Evolutionary conservation across 2,888 invertebrate genomes (phyloP).

Genomic region (Leptura quadrifasciata): DNA sequence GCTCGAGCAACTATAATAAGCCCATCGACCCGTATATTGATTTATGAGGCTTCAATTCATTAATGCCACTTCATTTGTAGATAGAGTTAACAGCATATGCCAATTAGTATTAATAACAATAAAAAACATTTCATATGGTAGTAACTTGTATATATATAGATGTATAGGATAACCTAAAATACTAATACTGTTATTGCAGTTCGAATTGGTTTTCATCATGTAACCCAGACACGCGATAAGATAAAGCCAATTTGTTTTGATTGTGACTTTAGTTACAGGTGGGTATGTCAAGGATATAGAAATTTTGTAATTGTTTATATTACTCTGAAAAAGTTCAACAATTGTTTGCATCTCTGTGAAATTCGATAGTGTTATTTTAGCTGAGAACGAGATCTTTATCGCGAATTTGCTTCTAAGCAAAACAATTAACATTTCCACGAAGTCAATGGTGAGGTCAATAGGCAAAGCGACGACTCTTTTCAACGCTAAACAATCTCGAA

Average conservation of each 20-base stretch:
- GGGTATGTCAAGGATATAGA: background rate
- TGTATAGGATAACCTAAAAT: background rate
- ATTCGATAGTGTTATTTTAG: no score
- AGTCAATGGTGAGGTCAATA: conserved; percentile 31
- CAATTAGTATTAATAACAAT: background rate
- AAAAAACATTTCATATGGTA: background rate
- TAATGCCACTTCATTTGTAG: background rate
- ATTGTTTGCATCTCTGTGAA: background rate
- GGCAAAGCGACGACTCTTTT: conserved; percentile 7
- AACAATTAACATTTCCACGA: conserved; percentile 31
- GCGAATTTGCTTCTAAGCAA: background rate
- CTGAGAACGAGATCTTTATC: background rate
- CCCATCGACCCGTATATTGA: no score
- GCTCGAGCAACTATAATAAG: no score
- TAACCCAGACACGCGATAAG: conserved; percentile 11
- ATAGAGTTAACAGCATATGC: background rate
- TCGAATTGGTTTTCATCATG: background rate
- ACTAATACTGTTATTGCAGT: background rate
- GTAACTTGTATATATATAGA: background rate
- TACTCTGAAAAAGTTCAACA: background rate
- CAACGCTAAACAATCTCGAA: conserved; percentile 1
- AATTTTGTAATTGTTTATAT: background rate
- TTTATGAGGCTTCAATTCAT: background rate
- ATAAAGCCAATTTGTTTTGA: conserved; percentile 24
- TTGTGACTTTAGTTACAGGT: conserved; percentile 13